phyloP scores from a whole-genome alignment of 2,113 vertebrate species.

The Oceanodroma tethys region DNA sequence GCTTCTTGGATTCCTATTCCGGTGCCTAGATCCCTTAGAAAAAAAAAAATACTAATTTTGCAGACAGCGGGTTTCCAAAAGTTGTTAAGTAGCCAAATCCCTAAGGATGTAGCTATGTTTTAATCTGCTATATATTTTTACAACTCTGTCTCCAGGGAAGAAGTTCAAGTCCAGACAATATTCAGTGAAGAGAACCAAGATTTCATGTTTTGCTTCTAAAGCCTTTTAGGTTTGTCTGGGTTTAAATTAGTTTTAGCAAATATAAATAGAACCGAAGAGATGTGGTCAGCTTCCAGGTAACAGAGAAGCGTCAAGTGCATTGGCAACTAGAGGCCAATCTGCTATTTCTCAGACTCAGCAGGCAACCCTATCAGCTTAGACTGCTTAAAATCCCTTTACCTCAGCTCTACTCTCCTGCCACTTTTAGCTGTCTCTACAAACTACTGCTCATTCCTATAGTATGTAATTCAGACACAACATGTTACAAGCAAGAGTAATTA shows the following conservation, averaged over 20 bases:
- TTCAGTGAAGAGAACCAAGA: not conserved
- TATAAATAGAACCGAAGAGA: not conserved
- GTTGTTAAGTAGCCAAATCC: not conserved
- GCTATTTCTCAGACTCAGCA: conserved; percentile 1
- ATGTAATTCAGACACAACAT: not conserved
- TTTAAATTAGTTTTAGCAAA: not conserved
- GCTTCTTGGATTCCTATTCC: not conserved
- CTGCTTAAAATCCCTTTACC: not conserved
- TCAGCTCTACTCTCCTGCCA: not conserved
- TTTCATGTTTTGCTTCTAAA: not conserved
- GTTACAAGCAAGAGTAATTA: not conserved
- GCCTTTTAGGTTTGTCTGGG: not conserved
- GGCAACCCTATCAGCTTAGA: not conserved
- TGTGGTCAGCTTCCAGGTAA: not conserved
- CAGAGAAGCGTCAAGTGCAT: not conserved
- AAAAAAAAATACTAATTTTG: not conserved
- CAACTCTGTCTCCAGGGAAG: not conserved
- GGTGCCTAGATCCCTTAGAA: not conserved
- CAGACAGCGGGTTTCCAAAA: not conserved
- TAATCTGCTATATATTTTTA: not conserved
- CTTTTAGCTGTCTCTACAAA: not conserved
- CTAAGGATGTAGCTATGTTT: not conserved
- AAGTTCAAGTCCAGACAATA: not conserved
- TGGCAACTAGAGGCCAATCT: not conserved
- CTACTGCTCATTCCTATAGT: accelerated